These are phyloP conservation scores for Ernsta delagoae DNA, from an alignment of 2,888 invertebrate genomes.

Conservation along the genomic window DNA sequence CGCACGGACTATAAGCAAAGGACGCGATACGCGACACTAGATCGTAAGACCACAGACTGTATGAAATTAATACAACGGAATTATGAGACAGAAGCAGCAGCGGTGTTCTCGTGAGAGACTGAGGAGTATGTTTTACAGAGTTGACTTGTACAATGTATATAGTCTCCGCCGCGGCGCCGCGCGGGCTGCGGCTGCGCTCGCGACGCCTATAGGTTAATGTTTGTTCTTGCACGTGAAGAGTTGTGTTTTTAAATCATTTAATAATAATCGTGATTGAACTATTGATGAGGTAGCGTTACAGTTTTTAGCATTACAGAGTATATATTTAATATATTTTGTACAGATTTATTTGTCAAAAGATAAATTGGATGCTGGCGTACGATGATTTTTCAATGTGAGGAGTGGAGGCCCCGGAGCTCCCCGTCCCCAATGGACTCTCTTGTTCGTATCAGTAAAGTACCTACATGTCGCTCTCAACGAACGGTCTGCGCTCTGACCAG, in stretches of 20 bases:
- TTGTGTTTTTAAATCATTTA: slow-evolving; percentile 85
- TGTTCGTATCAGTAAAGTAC: slow-evolving; percentile 60
- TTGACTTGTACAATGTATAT: slow-evolving; percentile 72
- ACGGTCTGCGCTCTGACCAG: slow-evolving; percentile 55
- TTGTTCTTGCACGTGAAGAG: slow-evolving; percentile 82
- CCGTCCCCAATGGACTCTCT: slow-evolving; percentile 65
- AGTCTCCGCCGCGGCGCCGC: slow-evolving; percentile 57
- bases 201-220: slow-evolving; percentile 69
- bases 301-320: slow-evolving; percentile 85
- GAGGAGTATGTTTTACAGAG: slow-evolving; percentile 75
- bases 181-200: slow-evolving; percentile 55
- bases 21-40: slow-evolving; percentile 74
- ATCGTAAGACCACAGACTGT: slow-evolving; percentile 72
- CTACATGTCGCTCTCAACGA: slow-evolving; percentile 54
- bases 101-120: slow-evolving; percentile 61
- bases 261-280: slow-evolving; percentile 83
- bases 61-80: slow-evolving; percentile 77
- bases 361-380: slow-evolving; percentile 85
- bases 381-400: slow-evolving; percentile 81
- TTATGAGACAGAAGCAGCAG: slow-evolving; percentile 76
- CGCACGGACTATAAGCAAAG: slow-evolving; percentile 84
- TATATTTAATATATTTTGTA: slow-evolving; percentile 86
- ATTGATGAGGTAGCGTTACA: slow-evolving; percentile 84
- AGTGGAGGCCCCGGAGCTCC: slow-evolving; percentile 76
- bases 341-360: slow-evolving; percentile 86